Evolutionary conservation across 1,140 invertebrate species (phyloP).

Genomic region (Eurosta solidaginis): DNA sequence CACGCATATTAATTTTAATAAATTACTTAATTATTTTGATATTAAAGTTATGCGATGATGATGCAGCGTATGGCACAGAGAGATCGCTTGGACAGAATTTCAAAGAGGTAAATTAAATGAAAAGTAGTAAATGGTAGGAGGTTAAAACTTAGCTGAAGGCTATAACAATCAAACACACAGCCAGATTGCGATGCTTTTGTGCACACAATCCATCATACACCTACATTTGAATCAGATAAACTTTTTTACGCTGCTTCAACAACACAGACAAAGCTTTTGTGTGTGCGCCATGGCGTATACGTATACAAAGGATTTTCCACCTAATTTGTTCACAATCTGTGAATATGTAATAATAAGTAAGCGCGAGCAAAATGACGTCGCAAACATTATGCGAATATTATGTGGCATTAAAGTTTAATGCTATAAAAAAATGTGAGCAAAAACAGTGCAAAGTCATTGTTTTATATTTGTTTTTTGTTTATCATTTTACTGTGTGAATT

Average conservation of each 20-base stretch:
- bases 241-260: not conserved
- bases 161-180: not conserved
- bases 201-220: not conserved
- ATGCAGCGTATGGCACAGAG: not conserved
- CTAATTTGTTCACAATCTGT: conserved; percentile 16
- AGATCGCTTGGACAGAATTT: not conserved
- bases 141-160: not conserved
- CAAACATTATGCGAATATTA: not conserved
- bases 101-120: not conserved
- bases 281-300: not conserved
- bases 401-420: not conserved
- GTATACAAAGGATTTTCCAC: conserved; percentile 15
- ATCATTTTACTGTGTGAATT: not conserved
- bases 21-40: conserved; percentile 30
- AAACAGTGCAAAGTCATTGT: not conserved
- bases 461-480: not conserved
- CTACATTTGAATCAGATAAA: not conserved
- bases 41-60: conserved; percentile 21
- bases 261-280: too few species aligned
- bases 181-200: not conserved
- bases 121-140: not conserved
- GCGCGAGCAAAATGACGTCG: not conserved
- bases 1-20: conserved; percentile 30
- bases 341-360: conserved; percentile 27
- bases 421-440: not conserved